Percentiles rank a stretch among this genome's conserved stretches.
Conservation (phyloP, 2,113 vertebrate species). For the Siniperca chuatsi region DNA sequence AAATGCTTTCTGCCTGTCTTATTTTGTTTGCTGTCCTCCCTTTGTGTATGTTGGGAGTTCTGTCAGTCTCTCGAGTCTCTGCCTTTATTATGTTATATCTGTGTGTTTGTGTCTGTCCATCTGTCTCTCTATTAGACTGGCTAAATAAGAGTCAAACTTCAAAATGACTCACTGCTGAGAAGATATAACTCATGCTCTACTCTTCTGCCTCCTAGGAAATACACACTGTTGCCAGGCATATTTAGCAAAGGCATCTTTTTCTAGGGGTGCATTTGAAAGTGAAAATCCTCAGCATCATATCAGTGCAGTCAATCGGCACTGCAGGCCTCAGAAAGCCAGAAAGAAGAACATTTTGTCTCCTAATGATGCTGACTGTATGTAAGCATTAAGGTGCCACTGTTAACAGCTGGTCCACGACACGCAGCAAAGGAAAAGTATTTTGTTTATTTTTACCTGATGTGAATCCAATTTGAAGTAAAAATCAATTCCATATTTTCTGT, state of each 20-base stretch:
- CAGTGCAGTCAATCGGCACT: background rate
- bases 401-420: background rate
- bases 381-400: background rate
- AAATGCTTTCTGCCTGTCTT: slow-evolving; percentile 31
- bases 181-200: slow-evolving; percentile 8
- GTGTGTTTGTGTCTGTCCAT: background rate
- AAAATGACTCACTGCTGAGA: slow-evolving; percentile 7
- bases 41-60: background rate
- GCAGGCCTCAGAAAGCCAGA: background rate
- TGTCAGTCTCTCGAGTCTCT: background rate
- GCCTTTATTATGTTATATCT: slow-evolving; percentile 1
- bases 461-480: background rate
- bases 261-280: slow-evolving; percentile 18
- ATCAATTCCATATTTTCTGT: background rate
- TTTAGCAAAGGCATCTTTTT: slow-evolving; percentile 10
- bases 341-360: background rate
- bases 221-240: slow-evolving; percentile 4
- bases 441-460: background rate
- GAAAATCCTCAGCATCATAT: slow-evolving; percentile 16
- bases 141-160: background rate
- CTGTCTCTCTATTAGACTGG: background rate
- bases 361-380: background rate
- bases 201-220: slow-evolving; percentile 1
- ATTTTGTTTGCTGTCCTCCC: background rate
- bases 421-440: slow-evolving; percentile 21